phyloP scores from a whole-genome alignment of 2,113 vertebrate species.

The Neopipo cinnamomea region DNA sequence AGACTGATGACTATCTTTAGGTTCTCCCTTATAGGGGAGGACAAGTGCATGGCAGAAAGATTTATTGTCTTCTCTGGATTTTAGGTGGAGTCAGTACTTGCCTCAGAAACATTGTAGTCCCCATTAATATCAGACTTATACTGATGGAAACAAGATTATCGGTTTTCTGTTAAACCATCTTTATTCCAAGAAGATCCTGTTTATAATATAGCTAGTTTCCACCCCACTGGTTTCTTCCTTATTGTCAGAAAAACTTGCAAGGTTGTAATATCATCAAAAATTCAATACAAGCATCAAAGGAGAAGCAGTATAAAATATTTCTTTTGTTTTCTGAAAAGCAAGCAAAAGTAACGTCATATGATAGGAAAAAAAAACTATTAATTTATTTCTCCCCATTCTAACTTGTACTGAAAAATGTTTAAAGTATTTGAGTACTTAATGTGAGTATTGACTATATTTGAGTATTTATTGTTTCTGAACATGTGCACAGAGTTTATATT shows the following conservation, averaged over 20 bases:
- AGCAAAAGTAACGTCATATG: background rate
- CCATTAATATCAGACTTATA: background rate
- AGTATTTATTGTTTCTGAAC: background rate
- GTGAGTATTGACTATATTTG: background rate
- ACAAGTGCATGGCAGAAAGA: background rate
- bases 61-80: background rate
- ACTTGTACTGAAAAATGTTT: background rate
- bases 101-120: background rate
- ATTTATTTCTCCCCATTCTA: background rate
- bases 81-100: background rate
- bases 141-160: background rate
- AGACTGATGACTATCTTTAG: background rate
- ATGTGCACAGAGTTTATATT: background rate
- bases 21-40: background rate
- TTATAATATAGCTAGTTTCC: background rate
- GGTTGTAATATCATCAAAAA: background rate
- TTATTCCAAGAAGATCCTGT: background rate
- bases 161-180: background rate
- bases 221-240: background rate
- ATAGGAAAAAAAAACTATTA: fast-evolving
- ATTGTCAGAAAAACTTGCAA: background rate
- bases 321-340: background rate
- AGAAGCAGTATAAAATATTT: background rate
- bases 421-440: background rate
- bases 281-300: background rate